These are phyloP conservation scores for Ctenoplectra terminalis DNA, from an alignment of 1,140 invertebrate genomes.

Conservation along the genomic window DNA sequence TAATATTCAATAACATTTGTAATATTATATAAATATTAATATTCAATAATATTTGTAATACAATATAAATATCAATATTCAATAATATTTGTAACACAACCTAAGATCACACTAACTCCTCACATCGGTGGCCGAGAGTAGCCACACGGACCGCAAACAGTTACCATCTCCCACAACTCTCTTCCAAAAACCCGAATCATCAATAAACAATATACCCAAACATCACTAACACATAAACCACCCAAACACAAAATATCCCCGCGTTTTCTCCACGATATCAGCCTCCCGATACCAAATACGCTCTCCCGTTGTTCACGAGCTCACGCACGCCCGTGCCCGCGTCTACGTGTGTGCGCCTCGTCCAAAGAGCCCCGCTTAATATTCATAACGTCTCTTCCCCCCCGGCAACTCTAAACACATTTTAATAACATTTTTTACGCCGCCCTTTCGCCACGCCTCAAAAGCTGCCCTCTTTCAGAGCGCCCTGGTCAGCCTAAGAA, in stretches of 20 bases:
- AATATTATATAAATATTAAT: too few relatives aligned
- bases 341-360: neutral
- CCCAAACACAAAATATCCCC: neutral
- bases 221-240: neutral
- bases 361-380: constrained; percentile 60
- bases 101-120: too few relatives aligned
- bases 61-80: too few relatives aligned
- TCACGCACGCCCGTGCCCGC: neutral
- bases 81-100: too few relatives aligned
- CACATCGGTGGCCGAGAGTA: too few relatives aligned
- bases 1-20: too few relatives aligned
- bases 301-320: constrained; percentile 45
- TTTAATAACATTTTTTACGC: constrained; percentile 71
- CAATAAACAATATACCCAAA: neutral
- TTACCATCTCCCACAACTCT: too few relatives aligned
- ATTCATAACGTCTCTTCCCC: constrained; percentile 69
- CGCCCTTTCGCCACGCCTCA: constrained; percentile 47
- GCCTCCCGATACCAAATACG: constrained; percentile 51
- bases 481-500: constrained; percentile 19
- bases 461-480: constrained; percentile 39
- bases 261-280: constrained; percentile 45
- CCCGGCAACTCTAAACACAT: constrained; percentile 61
- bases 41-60: too few relatives aligned
- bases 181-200: neutral
- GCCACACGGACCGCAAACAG: too few relatives aligned